These are phyloP conservation scores for Enteromius anoplus DNA, from an alignment of 2,797 vertebrate species.

Conservation along the genomic window DNA sequence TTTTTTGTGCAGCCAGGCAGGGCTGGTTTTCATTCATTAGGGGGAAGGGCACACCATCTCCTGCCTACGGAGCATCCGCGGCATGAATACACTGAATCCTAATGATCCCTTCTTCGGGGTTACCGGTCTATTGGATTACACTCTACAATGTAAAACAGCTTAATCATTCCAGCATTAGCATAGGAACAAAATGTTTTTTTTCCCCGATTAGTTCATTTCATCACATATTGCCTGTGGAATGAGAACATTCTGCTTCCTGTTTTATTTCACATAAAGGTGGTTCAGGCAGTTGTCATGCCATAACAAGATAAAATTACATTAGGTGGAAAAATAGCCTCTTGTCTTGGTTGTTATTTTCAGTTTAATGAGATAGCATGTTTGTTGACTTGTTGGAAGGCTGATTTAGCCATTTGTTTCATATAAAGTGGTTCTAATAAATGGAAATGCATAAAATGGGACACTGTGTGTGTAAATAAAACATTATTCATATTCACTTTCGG, in stretches of 20 bases:
- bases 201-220: slow-evolving; percentile 56
- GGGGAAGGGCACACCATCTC: slow-evolving; percentile 2
- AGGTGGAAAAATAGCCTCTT: background rate
- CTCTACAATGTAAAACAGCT: slow-evolving; percentile 54
- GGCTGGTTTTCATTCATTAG: slow-evolving; percentile 27
- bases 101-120: slow-evolving; percentile 56
- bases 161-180: slow-evolving; percentile 62
- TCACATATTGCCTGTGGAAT: slow-evolving; percentile 29
- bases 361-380: slow-evolving; percentile 25
- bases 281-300: background rate
- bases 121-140: slow-evolving; percentile 56
- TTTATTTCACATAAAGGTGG: background rate
- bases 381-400: slow-evolving; percentile 26
- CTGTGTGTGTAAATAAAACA: slow-evolving; percentile 56
- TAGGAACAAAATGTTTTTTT: slow-evolving; percentile 45
- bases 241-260: background rate
- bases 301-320: slow-evolving; percentile 1
- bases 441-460: slow-evolving; percentile 32
- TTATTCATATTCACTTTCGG: slow-evolving; percentile 57
- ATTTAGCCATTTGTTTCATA: slow-evolving; percentile 31
- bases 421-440: slow-evolving; percentile 36
- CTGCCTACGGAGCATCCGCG: slow-evolving; percentile 18
- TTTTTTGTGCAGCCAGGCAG: background rate
- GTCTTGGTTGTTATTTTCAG: background rate
- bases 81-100: slow-evolving; percentile 43